These are phyloP conservation scores for Melanotaenia maccullochi DNA, from an alignment of 2,797 vertebrate genomes.

Conservation along the genomic window DNA sequence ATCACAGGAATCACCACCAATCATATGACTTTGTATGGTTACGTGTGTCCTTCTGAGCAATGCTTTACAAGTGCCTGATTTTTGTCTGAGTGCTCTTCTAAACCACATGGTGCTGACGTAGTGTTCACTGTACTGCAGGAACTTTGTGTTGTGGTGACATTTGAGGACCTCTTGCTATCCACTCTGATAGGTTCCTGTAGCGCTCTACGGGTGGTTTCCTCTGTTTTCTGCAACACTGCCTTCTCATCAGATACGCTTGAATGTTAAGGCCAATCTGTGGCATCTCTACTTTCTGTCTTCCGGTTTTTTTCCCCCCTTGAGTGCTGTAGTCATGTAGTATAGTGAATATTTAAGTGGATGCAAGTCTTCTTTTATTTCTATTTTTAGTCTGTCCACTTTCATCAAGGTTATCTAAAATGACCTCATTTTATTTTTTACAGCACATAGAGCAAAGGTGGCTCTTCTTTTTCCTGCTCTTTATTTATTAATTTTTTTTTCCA, in stretches of 20 bases:
- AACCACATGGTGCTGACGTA: constrained; percentile 4
- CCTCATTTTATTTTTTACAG: constrained; percentile 54
- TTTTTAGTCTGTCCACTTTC: constrained; percentile 40
- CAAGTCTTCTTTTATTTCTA: neutral
- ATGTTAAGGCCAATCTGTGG: constrained; percentile 36
- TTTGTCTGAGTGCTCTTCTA: constrained; percentile 18
- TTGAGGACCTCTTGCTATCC: constrained; percentile 61
- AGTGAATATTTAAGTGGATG: constrained; percentile 18
- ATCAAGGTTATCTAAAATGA: constrained; percentile 64
- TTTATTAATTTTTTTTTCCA: constrained; percentile 49
- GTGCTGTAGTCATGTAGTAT: constrained; percentile 28
- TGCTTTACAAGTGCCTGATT: constrained; percentile 32
- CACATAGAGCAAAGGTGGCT: constrained; percentile 20
- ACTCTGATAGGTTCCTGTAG: constrained; percentile 45
- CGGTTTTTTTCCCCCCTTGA: constrained; percentile 17
- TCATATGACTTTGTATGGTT: constrained; percentile 17
- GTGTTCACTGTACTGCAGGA: constrained; percentile 57
- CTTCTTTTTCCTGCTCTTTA: constrained; percentile 28
- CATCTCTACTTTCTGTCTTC: constrained; percentile 47
- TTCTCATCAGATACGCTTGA: constrained; percentile 54
- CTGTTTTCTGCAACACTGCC: constrained; percentile 48
- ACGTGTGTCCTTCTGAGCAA: constrained; percentile 31
- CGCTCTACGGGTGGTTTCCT: constrained; percentile 58
- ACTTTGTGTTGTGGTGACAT: constrained; percentile 57
- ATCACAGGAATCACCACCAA: constrained; percentile 17